Base-by-base conservation (phyloP, 2,797 vertebrate genomes). In the Callimico goeldii region DNA sequence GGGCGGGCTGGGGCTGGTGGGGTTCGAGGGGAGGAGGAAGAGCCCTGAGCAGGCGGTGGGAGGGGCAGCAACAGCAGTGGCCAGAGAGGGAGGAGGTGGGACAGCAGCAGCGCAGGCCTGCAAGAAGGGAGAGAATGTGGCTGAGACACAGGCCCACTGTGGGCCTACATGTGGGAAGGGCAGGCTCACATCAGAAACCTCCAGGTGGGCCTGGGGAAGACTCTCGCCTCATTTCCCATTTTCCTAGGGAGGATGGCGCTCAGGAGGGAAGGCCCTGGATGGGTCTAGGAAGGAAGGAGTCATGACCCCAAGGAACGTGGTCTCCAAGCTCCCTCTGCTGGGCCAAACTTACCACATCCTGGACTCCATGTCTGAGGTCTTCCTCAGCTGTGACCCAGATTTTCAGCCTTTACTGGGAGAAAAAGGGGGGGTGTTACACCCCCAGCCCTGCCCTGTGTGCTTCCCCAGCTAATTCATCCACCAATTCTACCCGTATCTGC, bases 361-460 rank as follows among this genome's bases (percentile, higher is more conserved):
- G 84, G 97, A 97, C 92, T 99, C 98, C 98, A 98, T 98, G 97
- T 97, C 97, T 46, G 93, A 98, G 88, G 97, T 97, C 97, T 97
- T 88, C 83, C 92, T 98, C 96, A 98, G 97, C 61, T 52, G 96
- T 95, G 97, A 98, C 98, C 97, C 96, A 77, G 97, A 97, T 98
- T 98, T 98, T 98, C 98, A 97, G 97, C 98, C 97, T 98, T 99
- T 98, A 99, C 99, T 99, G 97, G 58, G 57, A 96, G 96, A 58
- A 86, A 84, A 90, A 97, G 83, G 55, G 52, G 52, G 92, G 91
- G n/a, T 1, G 36, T 97, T 85, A 97, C 76, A 88, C 43, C 48
- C 33, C 33, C 52, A 57, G 30, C 36, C n/a, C 76, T 73, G 55
- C 43, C 70, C 87, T 22, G 24, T 8, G 70, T n/a, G n/a, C 70